Percentiles rank a stretch among this genome's conserved stretches.
Conservation (phyloP, 2,888 invertebrate species). For the Brenthis ino region DNA sequence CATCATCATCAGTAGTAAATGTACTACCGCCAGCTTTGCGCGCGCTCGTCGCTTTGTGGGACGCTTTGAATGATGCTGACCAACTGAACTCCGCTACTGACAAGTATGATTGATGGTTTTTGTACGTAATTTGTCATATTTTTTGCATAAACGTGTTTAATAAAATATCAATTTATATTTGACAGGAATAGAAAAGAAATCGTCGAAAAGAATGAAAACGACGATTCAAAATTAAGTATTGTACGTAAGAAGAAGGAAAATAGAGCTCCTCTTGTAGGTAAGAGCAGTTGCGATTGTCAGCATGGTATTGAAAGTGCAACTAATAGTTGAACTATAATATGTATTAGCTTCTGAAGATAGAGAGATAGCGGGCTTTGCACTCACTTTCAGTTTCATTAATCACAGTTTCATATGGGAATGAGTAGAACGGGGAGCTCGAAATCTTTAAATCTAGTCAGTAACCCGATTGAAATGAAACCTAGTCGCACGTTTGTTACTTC, state of each 20-base stretch:
- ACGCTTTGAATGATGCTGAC: slow-evolving; percentile 86
- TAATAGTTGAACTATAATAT: too few relatives aligned
- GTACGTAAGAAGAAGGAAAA: slow-evolving; percentile 60
- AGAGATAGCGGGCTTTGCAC: too few relatives aligned
- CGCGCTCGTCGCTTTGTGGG: slow-evolving; percentile 94
- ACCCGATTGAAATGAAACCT: too few relatives aligned
- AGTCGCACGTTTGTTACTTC: too few relatives aligned
- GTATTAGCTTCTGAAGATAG: too few relatives aligned
- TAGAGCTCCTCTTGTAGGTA: slow-evolving; percentile 62
- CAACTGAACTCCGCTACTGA: slow-evolving; percentile 66
- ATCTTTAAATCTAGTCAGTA: too few relatives aligned
- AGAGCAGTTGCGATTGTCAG: not conserved
- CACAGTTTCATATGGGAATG: too few relatives aligned
- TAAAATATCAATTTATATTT: slow-evolving; percentile 12
- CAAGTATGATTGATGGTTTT: slow-evolving; percentile 52
- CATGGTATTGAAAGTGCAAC: too few relatives aligned
- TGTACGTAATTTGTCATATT: not conserved
- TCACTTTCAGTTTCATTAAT: too few relatives aligned
- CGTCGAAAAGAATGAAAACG: slow-evolving; percentile 59
- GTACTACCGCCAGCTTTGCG: slow-evolving; percentile 94
- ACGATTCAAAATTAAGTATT: slow-evolving; percentile 49
- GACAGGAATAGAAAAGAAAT: slow-evolving; percentile 54
- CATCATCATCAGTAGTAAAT: slow-evolving; percentile 80
- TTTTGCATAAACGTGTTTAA: not conserved
- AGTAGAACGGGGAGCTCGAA: too few relatives aligned